phyloP scores from a whole-genome alignment of 2,113 vertebrate species.

The Scartelaos histophorus region DNA sequence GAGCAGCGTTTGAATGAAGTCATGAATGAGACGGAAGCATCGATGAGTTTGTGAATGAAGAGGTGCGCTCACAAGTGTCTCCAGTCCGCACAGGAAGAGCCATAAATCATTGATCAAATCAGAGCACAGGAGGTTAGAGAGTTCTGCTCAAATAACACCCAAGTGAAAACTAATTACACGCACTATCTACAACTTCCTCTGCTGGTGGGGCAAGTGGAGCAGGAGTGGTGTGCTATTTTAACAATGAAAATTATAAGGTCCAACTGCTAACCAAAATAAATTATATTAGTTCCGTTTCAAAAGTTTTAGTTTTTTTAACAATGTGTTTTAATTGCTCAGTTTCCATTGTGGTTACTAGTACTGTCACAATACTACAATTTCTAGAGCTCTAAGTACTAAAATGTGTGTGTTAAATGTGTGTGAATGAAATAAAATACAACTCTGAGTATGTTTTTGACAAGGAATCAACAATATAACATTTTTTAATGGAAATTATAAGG shows the following conservation, averaged over 20 bases:
- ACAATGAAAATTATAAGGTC: background rate
- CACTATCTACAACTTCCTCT: conserved; percentile 1
- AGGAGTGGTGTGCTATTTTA: background rate
- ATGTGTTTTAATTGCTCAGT: background rate
- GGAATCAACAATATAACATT: too few species aligned
- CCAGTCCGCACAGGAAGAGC: background rate
- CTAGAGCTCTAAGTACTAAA: too few species aligned
- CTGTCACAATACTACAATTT: too few species aligned
- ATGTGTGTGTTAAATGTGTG: too few species aligned
- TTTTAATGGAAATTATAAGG: background rate
- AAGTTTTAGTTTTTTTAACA: background rate
- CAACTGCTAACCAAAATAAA: background rate
- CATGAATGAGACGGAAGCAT: background rate
- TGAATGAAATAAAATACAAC: too few species aligned
- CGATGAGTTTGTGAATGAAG: conserved; percentile 7
- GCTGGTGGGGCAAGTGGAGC: background rate
- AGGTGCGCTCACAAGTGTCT: background rate
- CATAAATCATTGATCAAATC: background rate
- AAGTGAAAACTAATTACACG: conserved; percentile 2
- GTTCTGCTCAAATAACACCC: conserved; percentile 7
- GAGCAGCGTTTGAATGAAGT: background rate
- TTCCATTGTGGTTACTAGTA: too few species aligned
- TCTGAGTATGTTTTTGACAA: too few species aligned
- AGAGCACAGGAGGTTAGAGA: background rate
- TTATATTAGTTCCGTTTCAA: background rate